Percentiles rank a stretch among this genome's conserved stretches.
These are phyloP conservation scores for Arothron firmamentum DNA, from an alignment of 2,113 vertebrate genomes.

Conservation along the genomic window DNA sequence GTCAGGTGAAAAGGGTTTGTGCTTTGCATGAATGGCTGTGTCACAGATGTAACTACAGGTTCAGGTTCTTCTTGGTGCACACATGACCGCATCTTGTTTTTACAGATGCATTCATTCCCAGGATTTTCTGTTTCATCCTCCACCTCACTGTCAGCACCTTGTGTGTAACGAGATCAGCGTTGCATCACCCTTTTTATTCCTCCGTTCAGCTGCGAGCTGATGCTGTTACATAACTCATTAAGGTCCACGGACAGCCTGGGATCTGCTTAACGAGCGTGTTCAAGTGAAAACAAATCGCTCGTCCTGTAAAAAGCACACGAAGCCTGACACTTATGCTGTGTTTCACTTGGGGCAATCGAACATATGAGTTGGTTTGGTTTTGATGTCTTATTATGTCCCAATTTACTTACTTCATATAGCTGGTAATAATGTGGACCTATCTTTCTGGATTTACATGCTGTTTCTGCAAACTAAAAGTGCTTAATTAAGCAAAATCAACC, in stretches of 20 bases:
- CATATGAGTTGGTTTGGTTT: not conserved
- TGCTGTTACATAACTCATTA: constrained; percentile 34
- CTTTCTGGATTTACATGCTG: not conserved
- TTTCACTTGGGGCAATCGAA: not conserved
- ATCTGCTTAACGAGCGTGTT: not conserved
- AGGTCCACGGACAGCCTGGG: not conserved
- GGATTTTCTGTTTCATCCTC: constrained; percentile 20
- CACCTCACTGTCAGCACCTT: constrained; percentile 13
- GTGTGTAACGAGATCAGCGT: constrained; percentile 18
- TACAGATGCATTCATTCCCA: constrained; percentile 27
- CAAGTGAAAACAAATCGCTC: constrained; percentile 14
- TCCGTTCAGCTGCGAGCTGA: constrained; percentile 19
- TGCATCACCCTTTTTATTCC: constrained; percentile 1
- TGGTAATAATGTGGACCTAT: not conserved
- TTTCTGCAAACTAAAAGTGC: not conserved
- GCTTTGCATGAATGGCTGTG: constrained; percentile 28
- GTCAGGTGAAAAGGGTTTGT: constrained; percentile 33
- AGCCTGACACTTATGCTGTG: not conserved
- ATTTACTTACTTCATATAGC: constrained; percentile 1
- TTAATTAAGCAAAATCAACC: not conserved
- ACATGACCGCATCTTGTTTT: not conserved
- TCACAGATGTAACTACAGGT: constrained; percentile 15
- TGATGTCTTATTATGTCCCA: not conserved
- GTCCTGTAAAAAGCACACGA: constrained; percentile 7
- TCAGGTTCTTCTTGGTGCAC: constrained; percentile 11